A percentile compares a stretch with the other conserved stretches of the same genome.
phyloP scores from a whole-genome alignment of 2,113 vertebrate species.

The Misgurnus mizolepis region DNA sequence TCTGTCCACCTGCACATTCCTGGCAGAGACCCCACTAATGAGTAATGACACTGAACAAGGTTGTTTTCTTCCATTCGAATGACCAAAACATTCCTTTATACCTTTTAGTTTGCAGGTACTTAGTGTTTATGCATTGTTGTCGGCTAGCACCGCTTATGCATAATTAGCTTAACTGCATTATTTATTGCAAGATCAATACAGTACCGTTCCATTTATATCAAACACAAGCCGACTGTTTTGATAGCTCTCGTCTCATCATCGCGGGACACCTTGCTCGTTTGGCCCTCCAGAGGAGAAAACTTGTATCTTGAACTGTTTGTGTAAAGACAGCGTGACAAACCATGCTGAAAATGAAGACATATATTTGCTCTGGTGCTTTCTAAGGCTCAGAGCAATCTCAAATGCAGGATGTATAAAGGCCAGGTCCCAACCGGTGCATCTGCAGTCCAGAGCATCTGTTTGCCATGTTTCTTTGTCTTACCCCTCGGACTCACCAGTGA shows the following conservation, averaged over 20 bases:
- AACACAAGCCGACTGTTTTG: neutral
- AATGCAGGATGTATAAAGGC: slow-evolving; percentile 45
- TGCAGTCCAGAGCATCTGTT: slow-evolving; percentile 38
- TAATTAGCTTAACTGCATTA: neutral
- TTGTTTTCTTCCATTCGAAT: slow-evolving; percentile 6
- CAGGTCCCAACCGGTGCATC: slow-evolving; percentile 50
- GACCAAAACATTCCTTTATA: neutral
- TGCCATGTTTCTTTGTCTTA: slow-evolving; percentile 6
- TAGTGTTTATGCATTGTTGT: neutral
- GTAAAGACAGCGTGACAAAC: slow-evolving; percentile 29
- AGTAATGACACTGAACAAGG: slow-evolving; percentile 20
- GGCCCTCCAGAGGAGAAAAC: neutral
- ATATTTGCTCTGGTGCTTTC: slow-evolving; percentile 49
- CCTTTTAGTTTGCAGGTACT: neutral
- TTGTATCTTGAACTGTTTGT: slow-evolving; percentile 12
- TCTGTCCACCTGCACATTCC: slow-evolving; percentile 28
- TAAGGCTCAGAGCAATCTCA: slow-evolving; percentile 35
- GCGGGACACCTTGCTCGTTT: neutral
- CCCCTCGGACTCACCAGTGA: neutral
- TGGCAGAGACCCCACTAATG: neutral
- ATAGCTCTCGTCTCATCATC: neutral
- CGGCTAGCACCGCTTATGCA: neutral
- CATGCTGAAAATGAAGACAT: slow-evolving; percentile 20
- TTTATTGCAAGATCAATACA: neutral
- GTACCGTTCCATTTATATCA: neutral